Base-by-base conservation (phyloP, 2,113 vertebrate species). In the Odocoileus hemionus region DNA sequence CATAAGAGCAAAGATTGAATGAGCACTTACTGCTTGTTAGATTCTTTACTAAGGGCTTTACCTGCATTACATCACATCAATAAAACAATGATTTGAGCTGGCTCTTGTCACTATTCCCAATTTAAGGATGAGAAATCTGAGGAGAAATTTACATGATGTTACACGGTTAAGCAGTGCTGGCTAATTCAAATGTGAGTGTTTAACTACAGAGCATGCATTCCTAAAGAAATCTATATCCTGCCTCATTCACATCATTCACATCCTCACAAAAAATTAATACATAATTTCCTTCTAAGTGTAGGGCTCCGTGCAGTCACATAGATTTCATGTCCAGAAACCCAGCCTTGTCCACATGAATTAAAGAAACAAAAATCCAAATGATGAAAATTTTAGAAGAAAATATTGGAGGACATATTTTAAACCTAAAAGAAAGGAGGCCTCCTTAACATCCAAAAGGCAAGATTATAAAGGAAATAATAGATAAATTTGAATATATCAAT, bases 91-190 rank as follows among this genome's bases (percentile, higher is more conserved):
- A 61, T 43, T 23, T 28, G 15, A 30, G 9, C 30, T 78, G 30
- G 19, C 83, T 47, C 55, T 82, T 67, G 33, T 86, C 28, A 60
- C 23, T 92, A 55, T 54, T 21, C 2, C n/a, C 39, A 58, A 30
- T 95, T 95, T 88, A 91, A 85, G 60, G 50, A 28, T 87, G 55
- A 98, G 55, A 88, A 70, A 80, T 43, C 23, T 14, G 36, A 96
- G 26, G 11, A 80, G 25, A 74, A 76, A 78, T 54, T 45, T 93
- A 28, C 55, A 43, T 50, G 64, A 91, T 61, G 50, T 70, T 93
- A 70, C 23, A 52, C 2, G 58, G 19, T 9, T 45, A 84, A 39
- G 83, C 64, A 91, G 55, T 86, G 15, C 21, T 21, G 0, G 39
- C 82, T 89, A 36, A 96, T 93, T 93, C 96, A 93, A 84, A 61